These are phyloP conservation scores for Leucoraja erinaceus DNA, from an alignment of 2,113 vertebrate genomes.

Conservation along the genomic window DNA sequence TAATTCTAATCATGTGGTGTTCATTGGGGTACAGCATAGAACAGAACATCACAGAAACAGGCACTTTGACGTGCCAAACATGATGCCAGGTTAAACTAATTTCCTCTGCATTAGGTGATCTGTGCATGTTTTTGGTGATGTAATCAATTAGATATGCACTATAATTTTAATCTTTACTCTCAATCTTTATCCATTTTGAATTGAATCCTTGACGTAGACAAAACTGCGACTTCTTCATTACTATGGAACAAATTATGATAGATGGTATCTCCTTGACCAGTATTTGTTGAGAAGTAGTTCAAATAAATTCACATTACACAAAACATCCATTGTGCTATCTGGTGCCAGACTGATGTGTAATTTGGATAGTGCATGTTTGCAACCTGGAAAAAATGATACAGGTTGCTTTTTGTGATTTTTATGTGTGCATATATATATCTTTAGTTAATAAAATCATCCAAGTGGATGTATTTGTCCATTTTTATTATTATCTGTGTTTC, in stretches of 20 bases:
- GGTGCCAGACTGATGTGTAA: not conserved
- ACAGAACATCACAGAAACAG: no score
- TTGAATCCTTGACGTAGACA: not conserved
- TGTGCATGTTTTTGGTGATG: not conserved
- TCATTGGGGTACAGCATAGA: not conserved
- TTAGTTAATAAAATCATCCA: not conserved
- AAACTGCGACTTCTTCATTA: not conserved
- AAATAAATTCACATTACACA: not conserved
- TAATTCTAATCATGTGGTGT: not conserved
- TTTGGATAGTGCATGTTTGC: not conserved
- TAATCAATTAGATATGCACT: not conserved
- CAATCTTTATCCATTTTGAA: not conserved
- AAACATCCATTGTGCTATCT: not conserved
- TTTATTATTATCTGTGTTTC: not conserved
- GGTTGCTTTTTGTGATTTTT: not conserved
- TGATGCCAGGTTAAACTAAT: no score
- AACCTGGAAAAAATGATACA: not conserved
- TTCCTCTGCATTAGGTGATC: no score
- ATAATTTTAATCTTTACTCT: not conserved
- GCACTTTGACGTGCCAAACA: no score
- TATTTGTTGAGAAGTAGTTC: not conserved
- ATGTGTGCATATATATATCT: no score
- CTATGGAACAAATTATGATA: no score
- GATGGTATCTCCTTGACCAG: not conserved
- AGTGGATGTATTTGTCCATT: not conserved